Evolutionary conservation across 1,140 invertebrate genomes (phyloP).

Genomic region (Sarcophaga bullata): DNA sequence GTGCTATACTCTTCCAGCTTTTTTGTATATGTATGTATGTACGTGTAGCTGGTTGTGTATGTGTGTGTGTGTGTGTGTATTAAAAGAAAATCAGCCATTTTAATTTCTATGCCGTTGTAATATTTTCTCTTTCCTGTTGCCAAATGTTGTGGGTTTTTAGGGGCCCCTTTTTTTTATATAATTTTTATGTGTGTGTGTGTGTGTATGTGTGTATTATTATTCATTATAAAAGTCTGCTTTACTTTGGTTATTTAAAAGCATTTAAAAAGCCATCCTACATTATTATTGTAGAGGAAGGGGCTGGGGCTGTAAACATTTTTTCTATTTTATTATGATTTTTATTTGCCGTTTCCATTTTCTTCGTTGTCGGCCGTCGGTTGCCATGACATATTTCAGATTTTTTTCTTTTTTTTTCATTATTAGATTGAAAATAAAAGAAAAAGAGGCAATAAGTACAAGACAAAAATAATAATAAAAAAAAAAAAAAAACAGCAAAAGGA

Average conservation of each 20-base stretch:
- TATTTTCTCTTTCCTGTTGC: neutral
- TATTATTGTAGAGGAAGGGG: too few species aligned
- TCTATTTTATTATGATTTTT: neutral
- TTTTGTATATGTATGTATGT: too few species aligned
- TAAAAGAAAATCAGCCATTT: too few species aligned
- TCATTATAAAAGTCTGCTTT: neutral
- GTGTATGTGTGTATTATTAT: neutral
- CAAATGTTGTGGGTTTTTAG: neutral
- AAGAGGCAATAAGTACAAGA: neutral
- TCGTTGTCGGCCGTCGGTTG: too few species aligned
- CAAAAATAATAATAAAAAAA: neutral
- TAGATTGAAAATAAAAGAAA: neutral
- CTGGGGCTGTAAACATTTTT: too few species aligned
- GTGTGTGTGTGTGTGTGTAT: too few species aligned
- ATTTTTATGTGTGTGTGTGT: too few species aligned
- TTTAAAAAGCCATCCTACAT: slow-evolving; percentile 20
- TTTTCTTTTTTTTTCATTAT: neutral
- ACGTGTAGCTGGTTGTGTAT: too few species aligned
- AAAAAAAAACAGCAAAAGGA: too few species aligned
- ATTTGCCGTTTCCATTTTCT: too few species aligned
- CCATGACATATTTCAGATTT: neutral
- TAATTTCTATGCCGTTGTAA: neutral
- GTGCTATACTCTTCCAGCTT: too few species aligned
- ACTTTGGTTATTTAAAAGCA: slow-evolving; percentile 14
- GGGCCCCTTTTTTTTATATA: neutral